These are phyloP conservation scores for Zosterops lateralis DNA, from an alignment of 2,113 vertebrate species.

Conservation along the genomic window DNA sequence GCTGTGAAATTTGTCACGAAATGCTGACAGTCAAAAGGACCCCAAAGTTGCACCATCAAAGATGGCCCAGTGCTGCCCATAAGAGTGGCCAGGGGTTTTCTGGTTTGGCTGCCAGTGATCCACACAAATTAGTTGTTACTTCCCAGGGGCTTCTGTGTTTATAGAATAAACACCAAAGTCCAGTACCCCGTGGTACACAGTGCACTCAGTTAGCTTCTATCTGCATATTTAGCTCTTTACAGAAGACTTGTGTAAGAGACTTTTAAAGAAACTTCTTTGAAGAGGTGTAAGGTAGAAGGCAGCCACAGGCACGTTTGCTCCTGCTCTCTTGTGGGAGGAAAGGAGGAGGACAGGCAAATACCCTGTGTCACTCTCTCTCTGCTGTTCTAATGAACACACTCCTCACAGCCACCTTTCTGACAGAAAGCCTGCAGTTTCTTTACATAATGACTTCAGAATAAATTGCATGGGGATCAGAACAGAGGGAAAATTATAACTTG, in stretches of 20 bases:
- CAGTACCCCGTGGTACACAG: not conserved
- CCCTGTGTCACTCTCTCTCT: not conserved
- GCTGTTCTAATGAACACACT: not conserved
- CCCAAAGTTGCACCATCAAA: not conserved
- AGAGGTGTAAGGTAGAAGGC: not conserved
- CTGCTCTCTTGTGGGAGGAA: not conserved
- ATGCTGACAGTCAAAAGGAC: not conserved
- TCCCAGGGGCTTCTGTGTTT: not conserved
- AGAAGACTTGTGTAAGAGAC: not conserved
- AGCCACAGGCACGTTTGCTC: not conserved
- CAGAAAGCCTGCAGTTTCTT: constrained; percentile 7
- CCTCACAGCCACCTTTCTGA: not conserved
- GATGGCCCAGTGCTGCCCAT: accelerated
- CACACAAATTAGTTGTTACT: not conserved
- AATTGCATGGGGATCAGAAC: constrained; percentile 20
- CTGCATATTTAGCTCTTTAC: not conserved
- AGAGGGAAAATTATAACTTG: constrained; percentile 39
- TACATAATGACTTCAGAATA: constrained; percentile 43
- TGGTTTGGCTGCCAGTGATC: not conserved
- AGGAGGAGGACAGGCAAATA: constrained; percentile 14
- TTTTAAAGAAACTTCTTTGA: constrained; percentile 3
- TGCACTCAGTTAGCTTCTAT: not conserved
- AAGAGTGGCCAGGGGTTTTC: not conserved
- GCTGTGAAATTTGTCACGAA: not conserved
- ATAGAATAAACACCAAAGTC: not conserved